A percentile compares a stretch with the other conserved stretches of the same genome.
These are phyloP conservation scores for Drosophila ochracea DNA, from an alignment of 2,888 invertebrate species.

Conservation along the genomic window DNA sequence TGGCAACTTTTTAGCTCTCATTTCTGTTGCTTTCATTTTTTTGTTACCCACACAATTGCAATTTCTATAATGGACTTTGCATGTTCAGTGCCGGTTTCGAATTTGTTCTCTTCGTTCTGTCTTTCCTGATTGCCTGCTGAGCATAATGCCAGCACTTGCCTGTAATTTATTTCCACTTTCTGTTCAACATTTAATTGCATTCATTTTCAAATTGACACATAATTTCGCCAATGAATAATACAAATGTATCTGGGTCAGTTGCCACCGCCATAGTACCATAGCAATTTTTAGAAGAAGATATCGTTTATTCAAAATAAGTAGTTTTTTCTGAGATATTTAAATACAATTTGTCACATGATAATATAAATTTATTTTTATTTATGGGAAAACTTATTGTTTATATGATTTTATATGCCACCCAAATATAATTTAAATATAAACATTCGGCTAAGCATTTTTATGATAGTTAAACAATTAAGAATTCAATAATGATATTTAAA, in stretches of 20 bases:
- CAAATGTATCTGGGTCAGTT: not conserved
- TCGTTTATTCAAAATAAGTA: not conserved
- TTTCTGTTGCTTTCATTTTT: conserved; percentile 14
- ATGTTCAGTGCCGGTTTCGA: conserved; percentile 58
- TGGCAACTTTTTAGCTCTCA: conserved; percentile 52
- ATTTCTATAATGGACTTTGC: conserved; percentile 75
- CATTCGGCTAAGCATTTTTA: not conserved
- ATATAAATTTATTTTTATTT: not conserved
- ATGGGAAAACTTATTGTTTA: not conserved
- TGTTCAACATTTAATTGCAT: conserved; percentile 52
- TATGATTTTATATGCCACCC: too few relatives aligned
- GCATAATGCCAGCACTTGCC: conserved; percentile 61
- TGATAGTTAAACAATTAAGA: not conserved
- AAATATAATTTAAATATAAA: not conserved
- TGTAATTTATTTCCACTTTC: conserved; percentile 68
- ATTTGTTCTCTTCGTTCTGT: conserved; percentile 32
- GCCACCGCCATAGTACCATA: too few relatives aligned
- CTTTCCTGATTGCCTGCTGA: conserved; percentile 46
- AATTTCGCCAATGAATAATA: not conserved
- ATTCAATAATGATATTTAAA: conserved; percentile 10
- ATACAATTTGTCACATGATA: not conserved
- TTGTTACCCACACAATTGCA: conserved; percentile 54
- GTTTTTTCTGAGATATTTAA: not conserved
- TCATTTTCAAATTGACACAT: conserved; percentile 47
- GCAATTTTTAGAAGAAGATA: not conserved